Evolutionary conservation across 2,797 vertebrate species (phyloP), one percentile per base, ranked within the genome.

Genomic region (Semaprochilodus insignis): DNA sequence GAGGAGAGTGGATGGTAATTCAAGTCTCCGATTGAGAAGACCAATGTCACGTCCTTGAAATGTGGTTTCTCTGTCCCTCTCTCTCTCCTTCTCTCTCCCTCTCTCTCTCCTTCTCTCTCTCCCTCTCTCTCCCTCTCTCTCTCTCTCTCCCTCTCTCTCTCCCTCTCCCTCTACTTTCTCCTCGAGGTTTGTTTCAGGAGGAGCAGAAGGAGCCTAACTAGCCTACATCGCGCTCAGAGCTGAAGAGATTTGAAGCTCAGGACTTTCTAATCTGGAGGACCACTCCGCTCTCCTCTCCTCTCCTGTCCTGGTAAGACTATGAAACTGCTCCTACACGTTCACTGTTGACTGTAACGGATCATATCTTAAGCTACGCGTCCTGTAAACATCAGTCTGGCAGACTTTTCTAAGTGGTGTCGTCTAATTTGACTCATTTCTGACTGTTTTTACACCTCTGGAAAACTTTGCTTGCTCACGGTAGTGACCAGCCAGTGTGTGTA

Each of bases 201-300:
- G 27, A 60, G 21, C 54, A 36, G 34, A 81, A 14, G 36, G 57
- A 59, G 23, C 21, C 71, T n/a, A 21, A 63, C 60, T 27, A 63
- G 63, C 40, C 51, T 57, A 2, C 52, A 69, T 11, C 19, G 21
- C 40, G 59, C 16, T 55, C 44, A 36, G 60, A 23, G 11, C 71
- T 69, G 31, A 44, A 27, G 63, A 65, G 63, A 27, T 77, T 63
- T 76, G 71, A 81, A 87, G 81, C 82, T 74, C 31, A 34, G 52
- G 25, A 54, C 36, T 48, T 51, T 31, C 3, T 65, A 51, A 75
- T 31, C 63, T 51, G 52, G 40, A 72, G n/a, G 7, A 52, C 14
- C 14, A 2, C 16, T 54, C 48, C 4, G 63, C 66, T 23, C n/a
- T 44, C 6, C 16, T 54, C 48, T 10, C 6, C 55, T 69, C 17